These are phyloP conservation scores for Netelia fuscicornis DNA, from an alignment of 2,888 invertebrate species.

Conservation along the genomic window DNA sequence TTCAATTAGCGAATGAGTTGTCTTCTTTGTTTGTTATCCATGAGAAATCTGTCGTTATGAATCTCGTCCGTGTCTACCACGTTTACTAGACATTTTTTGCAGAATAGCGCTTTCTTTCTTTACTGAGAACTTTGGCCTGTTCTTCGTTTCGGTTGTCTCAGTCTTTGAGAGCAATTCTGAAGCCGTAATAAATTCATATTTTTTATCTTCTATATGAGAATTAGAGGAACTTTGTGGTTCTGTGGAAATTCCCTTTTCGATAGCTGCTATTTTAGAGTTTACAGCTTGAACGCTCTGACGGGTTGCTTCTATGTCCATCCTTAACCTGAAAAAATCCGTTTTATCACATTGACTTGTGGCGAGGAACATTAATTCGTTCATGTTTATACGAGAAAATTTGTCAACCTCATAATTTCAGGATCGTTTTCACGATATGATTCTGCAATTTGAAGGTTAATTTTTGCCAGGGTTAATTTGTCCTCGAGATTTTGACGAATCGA, in stretches of 20 bases:
- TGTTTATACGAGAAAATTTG: slow-evolving; percentile 4
- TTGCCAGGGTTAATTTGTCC: slow-evolving; percentile 12
- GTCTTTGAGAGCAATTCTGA: slow-evolving; percentile 51
- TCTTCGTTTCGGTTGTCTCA: neutral
- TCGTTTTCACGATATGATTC: slow-evolving; percentile 45
- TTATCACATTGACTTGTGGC: neutral
- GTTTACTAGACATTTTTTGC: slow-evolving; percentile 44
- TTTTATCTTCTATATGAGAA: slow-evolving; percentile 8
- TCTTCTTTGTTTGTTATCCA: neutral
- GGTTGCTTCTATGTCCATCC: slow-evolving; percentile 48
- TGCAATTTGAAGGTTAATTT: slow-evolving; percentile 31
- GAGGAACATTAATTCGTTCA: neutral
- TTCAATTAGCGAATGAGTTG: too few relatives aligned
- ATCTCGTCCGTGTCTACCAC: neutral
- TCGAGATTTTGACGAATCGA: slow-evolving; percentile 9
- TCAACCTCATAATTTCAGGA: slow-evolving; percentile 41
- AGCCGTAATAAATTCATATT: slow-evolving; percentile 48
- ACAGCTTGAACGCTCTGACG: slow-evolving; percentile 47
- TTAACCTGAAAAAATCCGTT: slow-evolving; percentile 62
- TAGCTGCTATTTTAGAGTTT: slow-evolving; percentile 51
- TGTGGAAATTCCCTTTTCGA: slow-evolving; percentile 15
- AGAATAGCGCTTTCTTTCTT: slow-evolving; percentile 76
- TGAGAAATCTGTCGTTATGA: slow-evolving; percentile 15
- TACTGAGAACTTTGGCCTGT: slow-evolving; percentile 64
- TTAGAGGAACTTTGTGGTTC: neutral